phyloP scores from a whole-genome alignment of 2,113 vertebrate species.

The Chamaetylas fuelleborni region DNA sequence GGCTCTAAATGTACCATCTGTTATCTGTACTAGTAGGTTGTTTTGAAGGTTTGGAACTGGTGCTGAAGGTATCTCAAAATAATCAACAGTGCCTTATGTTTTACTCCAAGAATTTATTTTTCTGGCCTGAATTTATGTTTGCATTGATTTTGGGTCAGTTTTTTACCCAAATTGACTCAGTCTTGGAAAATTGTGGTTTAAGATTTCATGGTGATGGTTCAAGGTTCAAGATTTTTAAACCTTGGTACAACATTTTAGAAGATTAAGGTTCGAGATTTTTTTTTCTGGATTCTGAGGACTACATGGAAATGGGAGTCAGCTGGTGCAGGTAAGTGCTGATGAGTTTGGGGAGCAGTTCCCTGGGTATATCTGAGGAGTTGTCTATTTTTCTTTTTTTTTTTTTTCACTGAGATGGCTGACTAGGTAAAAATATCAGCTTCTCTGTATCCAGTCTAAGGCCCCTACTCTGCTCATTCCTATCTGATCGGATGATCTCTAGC shows the following conservation, averaged over 20 bases:
- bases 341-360: not conserved
- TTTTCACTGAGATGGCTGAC: not conserved
- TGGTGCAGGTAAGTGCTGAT: not conserved
- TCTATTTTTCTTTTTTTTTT: not conserved
- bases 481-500: not conserved
- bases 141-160: not conserved
- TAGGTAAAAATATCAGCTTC: conserved; percentile 26
- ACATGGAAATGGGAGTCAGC: not conserved
- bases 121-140: not conserved
- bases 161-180: not conserved
- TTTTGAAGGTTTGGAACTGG: not conserved
- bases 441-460: not conserved
- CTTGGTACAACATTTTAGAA: not conserved
- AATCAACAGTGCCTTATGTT: not conserved
- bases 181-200: not conserved
- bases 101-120: not conserved
- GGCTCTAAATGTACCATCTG: not conserved
- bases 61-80: not conserved
- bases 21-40: not conserved
- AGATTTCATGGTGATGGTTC: not conserved
- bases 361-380: not conserved
- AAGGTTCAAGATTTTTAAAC: not conserved
- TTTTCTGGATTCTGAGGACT: not conserved
- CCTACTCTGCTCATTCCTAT: not conserved
- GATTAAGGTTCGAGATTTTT: not conserved